Evolutionary conservation across 2,797 vertebrate species (phyloP), one percentile per base, ranked within the genome.

Genomic region (Siniperca obscura): DNA sequence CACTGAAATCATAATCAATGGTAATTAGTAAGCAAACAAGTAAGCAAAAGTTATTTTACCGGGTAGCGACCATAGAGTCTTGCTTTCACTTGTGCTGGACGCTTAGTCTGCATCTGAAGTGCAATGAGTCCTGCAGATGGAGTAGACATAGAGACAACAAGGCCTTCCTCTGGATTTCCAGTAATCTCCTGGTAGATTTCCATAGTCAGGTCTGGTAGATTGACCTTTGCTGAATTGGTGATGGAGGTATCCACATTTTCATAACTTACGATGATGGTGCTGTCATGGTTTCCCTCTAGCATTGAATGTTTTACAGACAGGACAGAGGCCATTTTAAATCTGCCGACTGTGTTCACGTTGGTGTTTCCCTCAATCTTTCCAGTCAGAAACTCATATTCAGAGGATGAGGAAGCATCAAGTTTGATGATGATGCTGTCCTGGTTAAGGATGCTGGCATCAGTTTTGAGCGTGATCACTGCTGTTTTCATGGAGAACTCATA

Each of bases 401-500:
- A 98, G 56, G 90, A 92, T 12, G 97, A 97, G 3, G 95, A 96
- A 38, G 95, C 91, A 83, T 96, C 94, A 44, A 98, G 87, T 70
- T 93, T 96, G 76, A 96, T 92, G 62, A 94, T 80, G 46, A 98
- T 91, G 78, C 96, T 95, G 52, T 97, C 95, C 70, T 97, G 95
- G 84, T 97, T 98, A 76, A 97, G 95, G 71, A 99, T 83, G 30
- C 94, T 96, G 14, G 95, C 94, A 67, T 96, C 96, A 53, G 95
- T 94, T 89, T 95, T 96, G 68, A 99, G 88, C 30, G 96, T 96
- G 83, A 98, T 94, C 77, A 97, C 70, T 77, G 95, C 94, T 67
- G 97, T 98, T 92, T 98, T 98, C 91, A 99, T 94, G 50, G 96
- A 95, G 83, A 98, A 97, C 68, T 98, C 97, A 11, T 94, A 97